Conservation (phyloP, 2,797 vertebrate genomes). For the Gephyroberyx darwinii region DNA sequence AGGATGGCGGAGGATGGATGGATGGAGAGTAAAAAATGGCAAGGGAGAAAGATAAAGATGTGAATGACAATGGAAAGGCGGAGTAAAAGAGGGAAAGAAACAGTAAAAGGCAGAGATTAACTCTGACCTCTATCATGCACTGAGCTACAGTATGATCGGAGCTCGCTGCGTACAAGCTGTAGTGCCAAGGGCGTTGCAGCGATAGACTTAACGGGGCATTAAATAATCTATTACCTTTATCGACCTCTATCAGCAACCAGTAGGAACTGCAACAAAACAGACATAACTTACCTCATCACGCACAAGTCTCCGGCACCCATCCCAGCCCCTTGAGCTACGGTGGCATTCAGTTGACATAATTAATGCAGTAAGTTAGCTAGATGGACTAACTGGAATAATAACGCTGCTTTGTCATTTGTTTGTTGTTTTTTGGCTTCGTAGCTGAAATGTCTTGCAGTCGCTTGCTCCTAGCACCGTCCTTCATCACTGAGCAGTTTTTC, state of each 20-base stretch:
- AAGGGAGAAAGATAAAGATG: constrained; percentile 1
- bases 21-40: not conserved
- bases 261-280: constrained; percentile 18
- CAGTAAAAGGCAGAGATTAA: constrained; percentile 51
- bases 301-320: not conserved
- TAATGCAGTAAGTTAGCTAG: too few relatives aligned
- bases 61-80: not conserved
- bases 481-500: too few relatives aligned
- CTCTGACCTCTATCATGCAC: constrained; percentile 52
- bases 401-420: too few relatives aligned
- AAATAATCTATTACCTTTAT: constrained; percentile 47
- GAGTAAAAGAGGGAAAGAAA: constrained; percentile 30
- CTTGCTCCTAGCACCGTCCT: too few relatives aligned
- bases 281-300: constrained; percentile 6
- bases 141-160: constrained; percentile 60
- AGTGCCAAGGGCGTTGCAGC: constrained; percentile 31
- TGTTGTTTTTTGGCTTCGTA: too few relatives aligned
- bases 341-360: too few relatives aligned
- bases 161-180: constrained; percentile 34
- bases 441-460: too few relatives aligned
- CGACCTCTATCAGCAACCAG: constrained; percentile 26
- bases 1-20: not conserved
- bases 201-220: constrained; percentile 47
- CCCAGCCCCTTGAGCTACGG: not conserved
- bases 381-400: too few relatives aligned